phyloP scores from a whole-genome alignment of 2,113 vertebrate genomes.

The Embiotoca jacksoni region DNA sequence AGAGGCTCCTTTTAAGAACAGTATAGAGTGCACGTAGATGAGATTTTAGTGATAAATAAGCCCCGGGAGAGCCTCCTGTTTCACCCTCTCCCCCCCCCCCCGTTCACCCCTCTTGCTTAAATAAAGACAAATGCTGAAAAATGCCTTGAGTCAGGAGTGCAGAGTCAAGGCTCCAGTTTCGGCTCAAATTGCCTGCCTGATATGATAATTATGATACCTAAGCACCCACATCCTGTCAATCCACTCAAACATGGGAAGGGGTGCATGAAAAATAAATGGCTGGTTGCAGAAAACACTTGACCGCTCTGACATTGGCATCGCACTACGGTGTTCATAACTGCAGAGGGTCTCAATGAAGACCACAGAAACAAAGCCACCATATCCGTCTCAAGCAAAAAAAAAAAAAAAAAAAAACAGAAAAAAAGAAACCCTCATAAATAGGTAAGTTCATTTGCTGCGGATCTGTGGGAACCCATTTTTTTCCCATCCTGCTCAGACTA shows the following conservation, averaged over 20 bases:
- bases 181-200: constrained; percentile 74
- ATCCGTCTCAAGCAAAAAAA: constrained; percentile 39
- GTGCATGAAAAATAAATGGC: constrained; percentile 78
- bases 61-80: constrained; percentile 72
- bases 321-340: constrained; percentile 52
- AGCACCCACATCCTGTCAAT: constrained; percentile 74
- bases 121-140: constrained; percentile 73
- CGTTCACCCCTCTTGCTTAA: constrained; percentile 65
- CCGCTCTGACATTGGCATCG: constrained; percentile 72
- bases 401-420: neutral
- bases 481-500: constrained; percentile 73
- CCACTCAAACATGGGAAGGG: constrained; percentile 65
- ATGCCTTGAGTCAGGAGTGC: constrained; percentile 66
- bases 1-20: constrained; percentile 67
- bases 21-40: constrained; percentile 65
- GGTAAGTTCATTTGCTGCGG: constrained; percentile 76
- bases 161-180: constrained; percentile 69
- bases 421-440: constrained; percentile 70
- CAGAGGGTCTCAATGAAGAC: constrained; percentile 43
- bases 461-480: constrained; percentile 81
- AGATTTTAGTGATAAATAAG: constrained; percentile 75
- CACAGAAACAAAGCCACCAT: constrained; percentile 59
- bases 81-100: constrained; percentile 34
- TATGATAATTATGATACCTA: constrained; percentile 84
- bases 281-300: constrained; percentile 53